Evolutionary conservation across 1,140 invertebrate species (phyloP).

Genomic region (Megathymus violae): DNA sequence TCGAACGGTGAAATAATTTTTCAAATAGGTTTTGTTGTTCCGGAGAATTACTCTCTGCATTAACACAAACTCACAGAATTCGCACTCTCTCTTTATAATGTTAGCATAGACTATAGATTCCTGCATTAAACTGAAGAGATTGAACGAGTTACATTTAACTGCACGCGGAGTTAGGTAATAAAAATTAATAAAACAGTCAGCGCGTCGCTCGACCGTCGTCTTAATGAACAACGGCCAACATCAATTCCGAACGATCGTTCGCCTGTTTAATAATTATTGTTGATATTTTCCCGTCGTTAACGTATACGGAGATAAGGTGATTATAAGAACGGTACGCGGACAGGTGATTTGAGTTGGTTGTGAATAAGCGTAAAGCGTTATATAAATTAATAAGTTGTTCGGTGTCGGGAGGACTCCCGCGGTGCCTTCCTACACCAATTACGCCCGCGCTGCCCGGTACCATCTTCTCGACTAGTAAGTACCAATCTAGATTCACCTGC

Average conservation of each 20-base stretch:
- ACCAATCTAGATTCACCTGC: slow-evolving; percentile 9
- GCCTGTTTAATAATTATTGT: slow-evolving; percentile 75
- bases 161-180: slow-evolving; percentile 40
- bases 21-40: too few relatives aligned
- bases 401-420: slow-evolving; percentile 56
- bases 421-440: slow-evolving; percentile 41
- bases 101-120: too few relatives aligned
- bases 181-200: slow-evolving; percentile 64
- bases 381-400: slow-evolving; percentile 79
- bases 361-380: slow-evolving; percentile 65
- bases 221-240: slow-evolving; percentile 67
- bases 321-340: slow-evolving; percentile 67
- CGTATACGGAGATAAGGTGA: slow-evolving; percentile 58
- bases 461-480: slow-evolving; percentile 4
- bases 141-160: slow-evolving; percentile 38
- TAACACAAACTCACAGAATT: too few relatives aligned
- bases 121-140: slow-evolving; percentile 4
- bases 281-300: slow-evolving; percentile 78
- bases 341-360: slow-evolving; percentile 68
- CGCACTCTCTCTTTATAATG: too few relatives aligned
- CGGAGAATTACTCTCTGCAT: too few relatives aligned
- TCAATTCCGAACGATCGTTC: slow-evolving; percentile 60
- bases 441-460: not conserved
- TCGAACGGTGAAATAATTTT: too few relatives aligned
- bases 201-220: slow-evolving; percentile 44